Percentiles rank a stretch among this genome's conserved stretches.
These are phyloP conservation scores for Aporrectodea caliginosa DNA, from an alignment of 1,140 invertebrate genomes.

Conservation along the genomic window DNA sequence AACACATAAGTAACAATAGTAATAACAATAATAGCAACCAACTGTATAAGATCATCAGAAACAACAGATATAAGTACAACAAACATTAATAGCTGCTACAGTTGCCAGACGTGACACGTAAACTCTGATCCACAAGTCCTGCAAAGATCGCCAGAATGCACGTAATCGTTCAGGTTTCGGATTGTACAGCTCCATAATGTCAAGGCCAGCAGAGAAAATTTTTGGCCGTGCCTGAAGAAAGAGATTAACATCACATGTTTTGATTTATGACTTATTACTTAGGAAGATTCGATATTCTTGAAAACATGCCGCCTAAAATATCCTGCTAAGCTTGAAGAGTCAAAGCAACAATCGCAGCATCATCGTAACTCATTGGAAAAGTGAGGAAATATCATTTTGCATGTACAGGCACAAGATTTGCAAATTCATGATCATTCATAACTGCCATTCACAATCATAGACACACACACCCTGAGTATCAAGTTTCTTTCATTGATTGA, in stretches of 20 bases:
- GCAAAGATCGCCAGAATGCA: slow-evolving; percentile 72
- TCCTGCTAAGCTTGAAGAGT: not conserved
- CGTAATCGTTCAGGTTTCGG: slow-evolving; percentile 65
- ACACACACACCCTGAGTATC: too few species aligned
- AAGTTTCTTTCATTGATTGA: too few species aligned
- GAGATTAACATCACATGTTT: too few species aligned
- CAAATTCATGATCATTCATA: too few species aligned
- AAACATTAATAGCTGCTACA: slow-evolving; percentile 79
- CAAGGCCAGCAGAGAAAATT: slow-evolving; percentile 77
- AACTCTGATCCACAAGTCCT: slow-evolving; percentile 74
- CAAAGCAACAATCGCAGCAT: not conserved
- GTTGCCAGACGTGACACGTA: slow-evolving; percentile 68
- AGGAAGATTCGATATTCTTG: not conserved
- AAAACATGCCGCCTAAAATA: not conserved
- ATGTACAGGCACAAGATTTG: too few species aligned
- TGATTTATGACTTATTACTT: too few species aligned
- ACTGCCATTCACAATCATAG: too few species aligned
- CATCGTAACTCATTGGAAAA: not conserved
- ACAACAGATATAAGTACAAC: too few species aligned
- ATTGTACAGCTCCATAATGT: slow-evolving; percentile 83
- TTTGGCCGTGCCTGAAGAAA: slow-evolving; percentile 64
- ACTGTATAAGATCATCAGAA: too few species aligned
- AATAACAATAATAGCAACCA: too few species aligned
- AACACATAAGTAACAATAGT: too few species aligned
- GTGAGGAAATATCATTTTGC: not conserved